Evolutionary conservation across 2,888 invertebrate species (phyloP).

Genomic region (Acanthacorydalis orientalis): DNA sequence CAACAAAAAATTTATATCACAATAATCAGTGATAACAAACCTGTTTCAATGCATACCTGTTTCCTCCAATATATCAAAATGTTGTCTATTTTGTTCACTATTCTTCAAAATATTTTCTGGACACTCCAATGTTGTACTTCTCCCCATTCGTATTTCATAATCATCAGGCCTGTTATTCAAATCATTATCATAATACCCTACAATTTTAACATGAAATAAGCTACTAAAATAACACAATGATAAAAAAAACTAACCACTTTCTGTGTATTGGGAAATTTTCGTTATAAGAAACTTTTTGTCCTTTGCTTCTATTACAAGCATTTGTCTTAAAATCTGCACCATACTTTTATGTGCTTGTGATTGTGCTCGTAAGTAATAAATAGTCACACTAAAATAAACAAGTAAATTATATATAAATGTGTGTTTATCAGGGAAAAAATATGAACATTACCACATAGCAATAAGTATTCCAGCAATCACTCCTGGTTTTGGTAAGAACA

Average conservation of each 20-base stretch:
- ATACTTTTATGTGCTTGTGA: slow-evolving; percentile 41
- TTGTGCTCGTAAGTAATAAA: slow-evolving; percentile 45
- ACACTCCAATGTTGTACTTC: no score
- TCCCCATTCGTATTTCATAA: no score
- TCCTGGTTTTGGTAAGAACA: slow-evolving; percentile 38
- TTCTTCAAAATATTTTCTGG: no score
- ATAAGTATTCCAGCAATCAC: slow-evolving; percentile 41
- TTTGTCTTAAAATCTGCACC: slow-evolving; percentile 41
- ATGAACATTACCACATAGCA: slow-evolving; percentile 33
- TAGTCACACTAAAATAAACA: slow-evolving; percentile 30
- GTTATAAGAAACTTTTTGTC: slow-evolving; percentile 53
- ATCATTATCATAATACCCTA: no score
- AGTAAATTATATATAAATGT: background rate
- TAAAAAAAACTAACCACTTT: slow-evolving; percentile 28
- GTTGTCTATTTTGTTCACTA: no score
- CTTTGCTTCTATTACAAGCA: slow-evolving; percentile 46
- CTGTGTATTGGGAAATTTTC: slow-evolving; percentile 40
- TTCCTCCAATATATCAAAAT: no score
- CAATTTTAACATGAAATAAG: no score
- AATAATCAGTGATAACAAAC: no score
- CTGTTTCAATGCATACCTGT: no score
- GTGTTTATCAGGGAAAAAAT: background rate
- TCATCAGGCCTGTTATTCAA: no score
- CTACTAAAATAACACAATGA: no score
- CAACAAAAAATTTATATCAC: no score